Conservation (phyloP, 2,113 vertebrate genomes). For the Eupsittula cactorum region DNA sequence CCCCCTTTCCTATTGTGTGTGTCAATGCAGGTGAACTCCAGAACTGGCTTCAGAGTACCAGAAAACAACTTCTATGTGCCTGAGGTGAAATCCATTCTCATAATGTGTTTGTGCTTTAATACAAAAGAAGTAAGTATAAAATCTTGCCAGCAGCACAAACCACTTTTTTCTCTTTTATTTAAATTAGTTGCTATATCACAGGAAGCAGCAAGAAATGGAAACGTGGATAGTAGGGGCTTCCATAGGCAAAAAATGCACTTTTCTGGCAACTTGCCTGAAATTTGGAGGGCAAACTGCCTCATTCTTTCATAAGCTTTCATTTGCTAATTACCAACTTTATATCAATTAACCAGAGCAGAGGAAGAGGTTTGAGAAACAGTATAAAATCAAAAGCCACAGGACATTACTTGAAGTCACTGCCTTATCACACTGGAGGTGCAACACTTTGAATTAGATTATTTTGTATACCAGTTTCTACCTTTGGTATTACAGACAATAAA, state of each 20-base stretch:
- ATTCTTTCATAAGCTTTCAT: background rate
- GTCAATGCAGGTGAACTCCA: slow-evolving; percentile 60
- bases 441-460: background rate
- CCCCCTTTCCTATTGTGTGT: fast-evolving
- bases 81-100: fast-evolving
- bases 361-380: background rate
- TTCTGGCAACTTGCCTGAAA: background rate
- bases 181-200: background rate
- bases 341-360: background rate
- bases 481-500: background rate
- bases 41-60: slow-evolving; percentile 2
- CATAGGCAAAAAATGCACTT: background rate
- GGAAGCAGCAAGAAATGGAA: background rate
- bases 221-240: background rate
- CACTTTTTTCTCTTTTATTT: background rate
- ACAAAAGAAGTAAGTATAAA: background rate
- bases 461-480: background rate
- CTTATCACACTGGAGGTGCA: background rate
- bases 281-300: background rate
- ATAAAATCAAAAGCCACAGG: background rate
- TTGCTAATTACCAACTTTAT: background rate
- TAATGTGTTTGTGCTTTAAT: fast-evolving
- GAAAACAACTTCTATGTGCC: slow-evolving; percentile 28
- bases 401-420: background rate
- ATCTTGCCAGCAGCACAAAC: background rate